Conservation (phyloP, 2,113 vertebrate genomes). For the Callipepla squamata region DNA sequence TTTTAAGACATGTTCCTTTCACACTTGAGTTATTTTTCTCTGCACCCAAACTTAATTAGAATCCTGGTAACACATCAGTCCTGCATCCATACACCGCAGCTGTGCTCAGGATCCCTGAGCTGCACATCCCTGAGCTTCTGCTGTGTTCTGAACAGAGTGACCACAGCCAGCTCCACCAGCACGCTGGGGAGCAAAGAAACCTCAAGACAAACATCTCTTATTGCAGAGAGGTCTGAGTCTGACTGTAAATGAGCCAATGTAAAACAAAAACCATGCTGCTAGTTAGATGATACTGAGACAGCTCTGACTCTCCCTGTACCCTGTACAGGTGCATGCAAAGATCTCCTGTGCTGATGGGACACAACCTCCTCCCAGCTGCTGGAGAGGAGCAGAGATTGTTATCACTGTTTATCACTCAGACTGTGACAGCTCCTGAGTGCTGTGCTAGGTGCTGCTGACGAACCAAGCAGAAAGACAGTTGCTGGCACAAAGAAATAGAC, state of each 20-base stretch:
- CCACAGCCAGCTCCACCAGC: not conserved
- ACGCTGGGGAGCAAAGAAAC: not conserved
- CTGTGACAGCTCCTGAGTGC: not conserved
- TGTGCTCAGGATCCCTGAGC: not conserved
- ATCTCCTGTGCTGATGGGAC: not conserved
- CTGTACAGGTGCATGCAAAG: not conserved
- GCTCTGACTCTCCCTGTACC: fast-evolving
- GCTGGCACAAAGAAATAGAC: not conserved
- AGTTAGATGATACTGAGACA: not conserved
- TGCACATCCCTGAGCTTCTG: not conserved
- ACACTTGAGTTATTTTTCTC: conserved; percentile 2
- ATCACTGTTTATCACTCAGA: fast-evolving
- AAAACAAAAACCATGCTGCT: not conserved
- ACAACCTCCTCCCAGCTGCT: not conserved
- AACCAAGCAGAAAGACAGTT: not conserved
- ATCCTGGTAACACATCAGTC: not conserved
- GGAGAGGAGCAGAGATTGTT: not conserved
- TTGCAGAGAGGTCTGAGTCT: fast-evolving
- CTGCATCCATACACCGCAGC: not conserved
- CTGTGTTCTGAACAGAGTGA: not conserved
- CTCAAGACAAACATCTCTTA: not conserved
- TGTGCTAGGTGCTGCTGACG: not conserved
- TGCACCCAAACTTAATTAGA: not conserved
- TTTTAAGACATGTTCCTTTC: conserved; percentile 30
- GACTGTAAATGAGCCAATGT: not conserved